Evolutionary conservation across 2,888 invertebrate genomes (phyloP).

Genomic region (Danaus chrysippus): DNA sequence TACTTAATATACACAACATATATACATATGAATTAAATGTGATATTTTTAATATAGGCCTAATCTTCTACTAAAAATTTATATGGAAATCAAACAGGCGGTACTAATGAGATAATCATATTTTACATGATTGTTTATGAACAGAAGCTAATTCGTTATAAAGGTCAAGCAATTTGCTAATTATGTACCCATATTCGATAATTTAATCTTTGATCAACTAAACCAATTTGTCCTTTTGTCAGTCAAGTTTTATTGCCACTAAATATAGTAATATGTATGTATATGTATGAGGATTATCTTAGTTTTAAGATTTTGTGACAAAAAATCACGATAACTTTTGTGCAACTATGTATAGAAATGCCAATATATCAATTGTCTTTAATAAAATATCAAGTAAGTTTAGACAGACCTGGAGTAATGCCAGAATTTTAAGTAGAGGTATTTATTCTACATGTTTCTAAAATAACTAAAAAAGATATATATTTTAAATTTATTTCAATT

Average conservation of each 20-base stretch:
- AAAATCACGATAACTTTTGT: too few species aligned
- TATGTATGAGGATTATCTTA: too few species aligned
- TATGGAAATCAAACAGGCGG: background rate
- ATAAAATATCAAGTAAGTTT: constrained; percentile 17
- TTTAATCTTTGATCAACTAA: constrained; percentile 10
- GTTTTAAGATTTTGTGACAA: too few species aligned
- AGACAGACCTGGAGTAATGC: constrained; percentile 58
- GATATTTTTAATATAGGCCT: too few species aligned
- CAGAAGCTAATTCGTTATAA: constrained; percentile 10
- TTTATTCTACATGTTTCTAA: constrained; percentile 54
- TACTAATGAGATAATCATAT: constrained; percentile 3
- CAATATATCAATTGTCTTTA: too few species aligned
- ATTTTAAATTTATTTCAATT: constrained; percentile 12
- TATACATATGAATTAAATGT: too few species aligned
- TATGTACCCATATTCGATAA: constrained; percentile 11
- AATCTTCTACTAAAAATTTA: too few species aligned
- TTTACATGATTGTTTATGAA: constrained; percentile 7
- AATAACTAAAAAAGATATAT: constrained; percentile 37
- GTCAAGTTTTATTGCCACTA: too few species aligned
- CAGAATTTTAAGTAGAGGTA: constrained; percentile 61
- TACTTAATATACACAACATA: too few species aligned
- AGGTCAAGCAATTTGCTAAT: constrained; percentile 12
- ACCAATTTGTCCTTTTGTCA: background rate
- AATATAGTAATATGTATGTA: too few species aligned
- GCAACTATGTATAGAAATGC: too few species aligned